Evolutionary conservation across 2,888 invertebrate genomes (phyloP).

Genomic region (Salpingus planirostris): DNA sequence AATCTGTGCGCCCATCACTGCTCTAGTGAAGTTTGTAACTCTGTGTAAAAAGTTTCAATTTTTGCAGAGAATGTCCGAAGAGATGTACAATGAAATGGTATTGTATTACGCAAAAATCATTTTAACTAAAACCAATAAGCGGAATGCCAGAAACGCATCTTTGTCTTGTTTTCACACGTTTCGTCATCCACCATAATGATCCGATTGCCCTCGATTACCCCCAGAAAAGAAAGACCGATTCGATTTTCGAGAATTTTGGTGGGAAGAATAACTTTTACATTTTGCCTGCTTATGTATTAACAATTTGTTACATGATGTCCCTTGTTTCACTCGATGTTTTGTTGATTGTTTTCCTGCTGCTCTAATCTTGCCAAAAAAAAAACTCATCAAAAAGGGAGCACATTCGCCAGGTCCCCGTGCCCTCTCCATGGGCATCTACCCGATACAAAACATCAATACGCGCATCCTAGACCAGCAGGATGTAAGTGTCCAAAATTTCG

Average conservation of each 20-base stretch:
- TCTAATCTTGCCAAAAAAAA: too few species aligned
- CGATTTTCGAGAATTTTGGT: too few species aligned
- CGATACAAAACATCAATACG: constrained; percentile 81
- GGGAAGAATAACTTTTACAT: too few species aligned
- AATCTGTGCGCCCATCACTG: too few species aligned
- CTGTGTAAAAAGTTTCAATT: too few species aligned
- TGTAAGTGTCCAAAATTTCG: too few species aligned
- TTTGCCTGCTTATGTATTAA: too few species aligned
- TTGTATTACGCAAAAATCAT: constrained; percentile 45
- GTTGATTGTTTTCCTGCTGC: constrained; percentile 46
- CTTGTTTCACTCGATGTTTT: constrained; percentile 43
- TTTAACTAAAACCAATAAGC: constrained; percentile 24
- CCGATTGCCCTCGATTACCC: too few species aligned
- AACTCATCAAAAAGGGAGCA: constrained; percentile 71
- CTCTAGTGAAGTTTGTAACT: too few species aligned
- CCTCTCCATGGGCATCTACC: constrained; percentile 84
- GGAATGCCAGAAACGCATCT: constrained; percentile 22
- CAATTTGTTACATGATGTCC: constrained; percentile 12
- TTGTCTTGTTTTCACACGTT: constrained; percentile 22
- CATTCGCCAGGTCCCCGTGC: constrained; percentile 88
- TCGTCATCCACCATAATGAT: too few species aligned
- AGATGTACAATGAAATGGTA: constrained; percentile 77
- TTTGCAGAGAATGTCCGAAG: constrained; percentile 78
- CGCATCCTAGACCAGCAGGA: constrained; percentile 78
- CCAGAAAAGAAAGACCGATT: too few species aligned